Evolutionary conservation across 2,888 invertebrate species (phyloP).

Genomic region (Steinernema hermaphroditum): DNA sequence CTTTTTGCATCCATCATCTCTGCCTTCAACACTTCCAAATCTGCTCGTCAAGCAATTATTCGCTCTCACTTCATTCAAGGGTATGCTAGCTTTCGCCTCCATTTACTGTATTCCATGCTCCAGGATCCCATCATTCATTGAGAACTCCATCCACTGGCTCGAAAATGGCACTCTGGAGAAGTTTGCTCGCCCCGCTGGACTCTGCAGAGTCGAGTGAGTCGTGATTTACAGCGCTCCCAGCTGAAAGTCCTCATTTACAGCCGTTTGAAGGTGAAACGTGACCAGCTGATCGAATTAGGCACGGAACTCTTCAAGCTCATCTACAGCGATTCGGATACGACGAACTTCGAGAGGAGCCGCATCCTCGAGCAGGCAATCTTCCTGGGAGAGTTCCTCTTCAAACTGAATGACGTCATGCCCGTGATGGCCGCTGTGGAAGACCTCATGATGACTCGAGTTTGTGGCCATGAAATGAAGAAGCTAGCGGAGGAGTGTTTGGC

Average conservation of each 20-base stretch:
- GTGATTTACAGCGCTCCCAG: background rate
- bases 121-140: background rate
- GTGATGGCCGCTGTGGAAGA: background rate
- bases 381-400: background rate
- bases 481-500: background rate
- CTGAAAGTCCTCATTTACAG: background rate
- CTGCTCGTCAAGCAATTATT: conserved; percentile 8
- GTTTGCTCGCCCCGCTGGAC: background rate
- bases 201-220: background rate
- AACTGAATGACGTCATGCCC: background rate
- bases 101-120: too few relatives aligned
- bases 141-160: background rate
- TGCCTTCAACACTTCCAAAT: conserved; percentile 5
- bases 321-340: background rate
- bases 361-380: conserved; percentile 4
- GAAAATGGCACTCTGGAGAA: background rate
- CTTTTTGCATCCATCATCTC: conserved; percentile 1
- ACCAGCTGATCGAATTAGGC: background rate
- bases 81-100: too few relatives aligned
- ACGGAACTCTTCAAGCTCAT: background rate
- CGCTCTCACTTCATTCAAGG: conserved; percentile 15
- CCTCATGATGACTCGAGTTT: background rate
- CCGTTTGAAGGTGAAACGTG: conserved; percentile 7
- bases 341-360: background rate
- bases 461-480: background rate